phyloP scores from a whole-genome alignment of 2,888 invertebrate species.

The Timandra comae region DNA sequence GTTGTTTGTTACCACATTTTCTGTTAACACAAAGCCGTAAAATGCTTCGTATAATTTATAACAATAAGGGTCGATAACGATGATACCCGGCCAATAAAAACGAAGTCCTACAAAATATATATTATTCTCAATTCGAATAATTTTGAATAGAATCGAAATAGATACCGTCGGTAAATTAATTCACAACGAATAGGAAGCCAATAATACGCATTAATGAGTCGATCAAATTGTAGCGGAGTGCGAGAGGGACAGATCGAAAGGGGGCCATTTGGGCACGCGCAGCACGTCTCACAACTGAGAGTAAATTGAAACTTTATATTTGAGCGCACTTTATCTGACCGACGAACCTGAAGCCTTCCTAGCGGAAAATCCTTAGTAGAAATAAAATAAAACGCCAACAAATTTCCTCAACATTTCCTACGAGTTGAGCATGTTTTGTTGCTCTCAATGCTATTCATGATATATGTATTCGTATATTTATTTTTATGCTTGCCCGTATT shows the following conservation, averaged over 20 bases:
- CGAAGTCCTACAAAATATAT: too few relatives aligned
- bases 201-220: constrained; percentile 24
- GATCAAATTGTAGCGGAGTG: constrained; percentile 18
- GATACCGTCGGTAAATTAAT: constrained; percentile 14
- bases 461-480: constrained; percentile 29
- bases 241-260: constrained; percentile 41
- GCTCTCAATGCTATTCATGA: constrained; percentile 39
- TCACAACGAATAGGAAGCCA: constrained; percentile 16
- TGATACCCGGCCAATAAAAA: too few relatives aligned
- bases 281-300: constrained; percentile 49
- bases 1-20: too few relatives aligned
- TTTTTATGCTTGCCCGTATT: constrained; percentile 15
- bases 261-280: constrained; percentile 46
- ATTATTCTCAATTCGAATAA: too few relatives aligned
- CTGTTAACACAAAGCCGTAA: too few relatives aligned
- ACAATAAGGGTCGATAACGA: too few relatives aligned
- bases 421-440: constrained; percentile 36
- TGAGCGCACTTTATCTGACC: constrained; percentile 67
- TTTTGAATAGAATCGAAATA: too few relatives aligned
- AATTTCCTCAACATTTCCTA: constrained; percentile 47
- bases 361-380: constrained; percentile 53
- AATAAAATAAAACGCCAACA: constrained; percentile 58
- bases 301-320: constrained; percentile 74
- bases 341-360: constrained; percentile 48
- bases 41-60: too few relatives aligned